Evolutionary conservation across 2,113 vertebrate genomes (phyloP).

Genomic region (Daphoenositta chrysoptera): DNA sequence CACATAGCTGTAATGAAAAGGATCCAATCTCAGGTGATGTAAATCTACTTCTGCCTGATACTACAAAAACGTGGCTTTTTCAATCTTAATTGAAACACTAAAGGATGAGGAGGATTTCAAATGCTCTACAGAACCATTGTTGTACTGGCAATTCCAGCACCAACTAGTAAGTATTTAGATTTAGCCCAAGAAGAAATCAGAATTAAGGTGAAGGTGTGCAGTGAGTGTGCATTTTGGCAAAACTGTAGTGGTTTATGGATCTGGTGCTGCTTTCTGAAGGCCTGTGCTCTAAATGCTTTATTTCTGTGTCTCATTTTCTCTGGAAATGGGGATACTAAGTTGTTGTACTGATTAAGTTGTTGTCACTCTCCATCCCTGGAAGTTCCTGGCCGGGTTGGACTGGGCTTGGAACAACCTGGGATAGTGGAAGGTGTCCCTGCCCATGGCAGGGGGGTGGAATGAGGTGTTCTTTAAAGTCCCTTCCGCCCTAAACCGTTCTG

Average conservation of each 20-base stretch:
- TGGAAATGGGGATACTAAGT: neutral
- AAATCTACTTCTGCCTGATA: neutral
- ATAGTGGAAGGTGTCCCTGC: neutral
- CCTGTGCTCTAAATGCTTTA: neutral
- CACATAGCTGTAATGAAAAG: accelerated
- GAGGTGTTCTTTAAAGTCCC: neutral
- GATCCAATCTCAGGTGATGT: neutral
- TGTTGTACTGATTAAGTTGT: neutral
- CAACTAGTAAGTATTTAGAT: neutral
- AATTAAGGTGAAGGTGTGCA: neutral
- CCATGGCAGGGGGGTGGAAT: neutral
- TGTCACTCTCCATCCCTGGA: neutral
- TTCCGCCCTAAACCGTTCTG: neutral
- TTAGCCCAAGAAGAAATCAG: neutral
- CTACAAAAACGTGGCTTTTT: neutral
- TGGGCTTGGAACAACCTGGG: neutral
- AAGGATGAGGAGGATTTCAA: neutral
- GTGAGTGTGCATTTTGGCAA: neutral
- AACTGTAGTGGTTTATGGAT: neutral
- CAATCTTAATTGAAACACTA: neutral
- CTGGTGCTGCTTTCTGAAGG: neutral
- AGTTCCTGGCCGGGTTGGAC: neutral
- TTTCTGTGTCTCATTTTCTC: neutral
- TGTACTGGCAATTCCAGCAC: neutral
- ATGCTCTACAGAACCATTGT: neutral